phyloP scores from a whole-genome alignment of 2,797 vertebrate genomes.

The Karalla daura region DNA sequence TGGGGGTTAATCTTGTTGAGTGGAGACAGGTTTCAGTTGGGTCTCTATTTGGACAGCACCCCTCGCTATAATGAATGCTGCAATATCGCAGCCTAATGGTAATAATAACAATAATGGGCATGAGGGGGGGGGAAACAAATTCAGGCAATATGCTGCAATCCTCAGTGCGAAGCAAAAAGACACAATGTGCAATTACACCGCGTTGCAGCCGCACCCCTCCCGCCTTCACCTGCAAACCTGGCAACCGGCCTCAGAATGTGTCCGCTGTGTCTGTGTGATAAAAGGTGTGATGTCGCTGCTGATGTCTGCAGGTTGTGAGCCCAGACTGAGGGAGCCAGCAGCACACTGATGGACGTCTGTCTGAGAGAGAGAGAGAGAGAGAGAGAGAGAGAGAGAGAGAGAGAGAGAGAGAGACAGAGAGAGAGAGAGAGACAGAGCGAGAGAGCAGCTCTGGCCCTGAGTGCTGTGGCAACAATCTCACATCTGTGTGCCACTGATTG shows the following conservation, averaged over 20 bases:
- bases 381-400: too few species aligned
- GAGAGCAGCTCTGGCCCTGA: constrained; percentile 26
- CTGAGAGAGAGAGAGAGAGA: too few species aligned
- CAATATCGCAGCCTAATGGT: too few species aligned
- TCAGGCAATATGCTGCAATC: background rate
- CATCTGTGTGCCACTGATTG: constrained; percentile 56
- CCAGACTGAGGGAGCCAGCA: constrained; percentile 19
- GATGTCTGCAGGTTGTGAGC: constrained; percentile 11
- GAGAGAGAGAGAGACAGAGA: too few species aligned
- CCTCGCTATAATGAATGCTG: too few species aligned
- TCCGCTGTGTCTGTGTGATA: constrained; percentile 34
- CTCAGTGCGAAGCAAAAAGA: background rate
- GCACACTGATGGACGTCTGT: too few species aligned
- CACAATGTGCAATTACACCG: background rate
- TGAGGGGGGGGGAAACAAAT: background rate
- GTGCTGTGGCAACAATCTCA: constrained; percentile 38
- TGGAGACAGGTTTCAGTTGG: too few species aligned
- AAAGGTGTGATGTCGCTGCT: constrained; percentile 28
- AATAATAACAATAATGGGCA: too few species aligned
- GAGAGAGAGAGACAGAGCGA: too few species aligned
- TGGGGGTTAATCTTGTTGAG: too few species aligned
- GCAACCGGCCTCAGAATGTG: constrained; percentile 25
- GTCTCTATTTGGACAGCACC: too few species aligned
- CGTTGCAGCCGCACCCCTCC: constrained; percentile 4
- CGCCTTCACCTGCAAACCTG: constrained; percentile 13